These are phyloP conservation scores for Balanococcus diminutus DNA, from an alignment of 2,888 invertebrate genomes.

Conservation along the genomic window DNA sequence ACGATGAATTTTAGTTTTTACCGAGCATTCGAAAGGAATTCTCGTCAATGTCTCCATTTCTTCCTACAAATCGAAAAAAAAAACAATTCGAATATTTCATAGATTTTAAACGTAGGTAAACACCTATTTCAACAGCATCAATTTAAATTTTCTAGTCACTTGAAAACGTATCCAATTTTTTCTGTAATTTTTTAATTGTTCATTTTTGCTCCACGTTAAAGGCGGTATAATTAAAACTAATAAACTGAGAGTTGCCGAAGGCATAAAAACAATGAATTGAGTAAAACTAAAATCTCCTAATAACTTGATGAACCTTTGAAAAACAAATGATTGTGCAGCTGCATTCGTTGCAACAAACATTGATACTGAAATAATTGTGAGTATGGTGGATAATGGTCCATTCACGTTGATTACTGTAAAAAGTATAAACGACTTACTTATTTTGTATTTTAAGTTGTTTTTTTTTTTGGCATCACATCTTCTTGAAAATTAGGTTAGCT, in stretches of 20 bases:
- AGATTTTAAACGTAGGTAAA: too few species aligned
- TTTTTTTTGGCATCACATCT: not conserved
- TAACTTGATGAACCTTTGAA: not conserved
- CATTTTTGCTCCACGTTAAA: not conserved
- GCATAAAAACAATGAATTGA: not conserved
- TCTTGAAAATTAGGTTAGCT: not conserved
- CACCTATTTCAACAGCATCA: not conserved
- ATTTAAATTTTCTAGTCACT: not conserved
- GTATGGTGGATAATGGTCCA: not conserved
- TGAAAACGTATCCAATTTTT: not conserved
- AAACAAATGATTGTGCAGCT: not conserved
- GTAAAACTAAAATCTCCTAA: not conserved
- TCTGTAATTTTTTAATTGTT: not conserved
- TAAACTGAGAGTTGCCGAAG: not conserved
- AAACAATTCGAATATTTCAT: too few species aligned
- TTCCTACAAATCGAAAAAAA: not conserved
- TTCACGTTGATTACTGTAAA: not conserved
- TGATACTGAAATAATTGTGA: not conserved
- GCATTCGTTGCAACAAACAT: not conserved
- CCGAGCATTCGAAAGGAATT: not conserved
- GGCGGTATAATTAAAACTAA: not conserved
- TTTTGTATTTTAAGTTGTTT: not conserved
- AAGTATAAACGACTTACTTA: not conserved
- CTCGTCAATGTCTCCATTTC: not conserved
- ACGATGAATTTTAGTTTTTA: not conserved